Conservation (phyloP, 2,888 invertebrate species). For the Meliscaeva auricollis region DNA sequence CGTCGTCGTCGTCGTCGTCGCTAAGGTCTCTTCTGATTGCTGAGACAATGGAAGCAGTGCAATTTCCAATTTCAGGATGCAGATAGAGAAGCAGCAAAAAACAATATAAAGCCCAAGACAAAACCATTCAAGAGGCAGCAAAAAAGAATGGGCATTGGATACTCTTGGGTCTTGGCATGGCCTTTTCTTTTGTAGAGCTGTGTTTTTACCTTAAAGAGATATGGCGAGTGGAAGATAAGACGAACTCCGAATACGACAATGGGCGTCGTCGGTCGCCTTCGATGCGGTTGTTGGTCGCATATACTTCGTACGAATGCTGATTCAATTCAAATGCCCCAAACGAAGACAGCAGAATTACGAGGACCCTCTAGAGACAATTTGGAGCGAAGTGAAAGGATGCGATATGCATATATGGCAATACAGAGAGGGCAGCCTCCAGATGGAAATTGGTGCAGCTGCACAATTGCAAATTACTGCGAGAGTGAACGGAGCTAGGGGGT, state of each 20-base stretch:
- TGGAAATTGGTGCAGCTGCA: slow-evolving; percentile 58
- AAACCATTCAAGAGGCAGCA: slow-evolving; percentile 27
- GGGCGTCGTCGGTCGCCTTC: slow-evolving; percentile 50
- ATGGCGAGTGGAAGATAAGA: slow-evolving; percentile 39
- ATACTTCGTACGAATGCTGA: slow-evolving; percentile 43
- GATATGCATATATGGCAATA: slow-evolving; percentile 69
- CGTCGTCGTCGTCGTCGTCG: not conserved
- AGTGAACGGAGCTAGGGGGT: slow-evolving; percentile 45
- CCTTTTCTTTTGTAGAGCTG: slow-evolving; percentile 14
- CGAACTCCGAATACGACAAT: slow-evolving; percentile 62
- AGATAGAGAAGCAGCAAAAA: slow-evolving; percentile 28
- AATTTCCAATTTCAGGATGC: slow-evolving; percentile 72
- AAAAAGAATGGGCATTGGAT: slow-evolving; percentile 51
- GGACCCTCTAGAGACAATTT: slow-evolving; percentile 74
- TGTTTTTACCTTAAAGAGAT: slow-evolving; percentile 67
- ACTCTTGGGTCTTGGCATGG: slow-evolving; percentile 43
- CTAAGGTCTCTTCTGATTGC: not conserved
- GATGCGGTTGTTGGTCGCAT: not conserved
- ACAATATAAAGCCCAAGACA: not conserved
- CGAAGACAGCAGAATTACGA: slow-evolving; percentile 64
- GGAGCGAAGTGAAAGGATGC: slow-evolving; percentile 75
- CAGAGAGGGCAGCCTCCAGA: slow-evolving; percentile 37
- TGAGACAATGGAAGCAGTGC: slow-evolving; percentile 73
- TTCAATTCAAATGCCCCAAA: slow-evolving; percentile 59
- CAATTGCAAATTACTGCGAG: not conserved